A percentile compares a stretch with the other conserved stretches of the same genome.
phyloP scores from a whole-genome alignment of 2,888 invertebrate genomes.

The Oligia strigilis region DNA sequence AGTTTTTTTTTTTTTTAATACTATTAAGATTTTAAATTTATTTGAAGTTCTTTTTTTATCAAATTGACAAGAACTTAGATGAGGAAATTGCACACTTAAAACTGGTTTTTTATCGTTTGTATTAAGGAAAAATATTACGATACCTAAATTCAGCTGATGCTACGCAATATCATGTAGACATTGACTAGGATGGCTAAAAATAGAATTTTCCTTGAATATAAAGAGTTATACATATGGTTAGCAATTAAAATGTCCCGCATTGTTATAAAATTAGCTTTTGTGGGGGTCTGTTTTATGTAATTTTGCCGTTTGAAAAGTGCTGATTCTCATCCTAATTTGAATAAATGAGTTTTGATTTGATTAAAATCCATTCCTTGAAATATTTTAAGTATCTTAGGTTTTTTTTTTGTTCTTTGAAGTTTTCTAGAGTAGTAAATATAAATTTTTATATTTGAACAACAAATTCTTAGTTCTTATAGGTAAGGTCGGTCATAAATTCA shows the following conservation, averaged over 20 bases:
- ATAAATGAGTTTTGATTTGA: neutral
- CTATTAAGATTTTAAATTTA: neutral
- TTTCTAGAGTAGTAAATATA: neutral
- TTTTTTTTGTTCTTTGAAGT: neutral
- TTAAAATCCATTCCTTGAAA: neutral
- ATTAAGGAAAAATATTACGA: neutral
- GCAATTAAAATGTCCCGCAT: neutral
- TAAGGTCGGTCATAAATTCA: constrained; percentile 7
- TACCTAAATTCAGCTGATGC: constrained; percentile 3
- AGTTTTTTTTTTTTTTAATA: neutral
- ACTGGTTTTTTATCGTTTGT: neutral
- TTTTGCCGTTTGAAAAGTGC: neutral
- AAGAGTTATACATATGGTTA: neutral
- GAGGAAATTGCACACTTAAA: neutral
- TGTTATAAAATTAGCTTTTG: neutral
- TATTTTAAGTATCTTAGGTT: neutral
- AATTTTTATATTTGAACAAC: neutral
- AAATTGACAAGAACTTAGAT: too few species aligned
- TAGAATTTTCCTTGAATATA: constrained; percentile 18
- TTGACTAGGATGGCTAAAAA: neutral
- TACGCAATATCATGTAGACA: neutral
- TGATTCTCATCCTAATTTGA: neutral
- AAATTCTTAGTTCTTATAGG: neutral
- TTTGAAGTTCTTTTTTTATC: neutral
- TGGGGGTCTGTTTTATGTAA: neutral